Base-by-base conservation (phyloP, 1,140 invertebrate species). In the Papilio polyxenes region DNA sequence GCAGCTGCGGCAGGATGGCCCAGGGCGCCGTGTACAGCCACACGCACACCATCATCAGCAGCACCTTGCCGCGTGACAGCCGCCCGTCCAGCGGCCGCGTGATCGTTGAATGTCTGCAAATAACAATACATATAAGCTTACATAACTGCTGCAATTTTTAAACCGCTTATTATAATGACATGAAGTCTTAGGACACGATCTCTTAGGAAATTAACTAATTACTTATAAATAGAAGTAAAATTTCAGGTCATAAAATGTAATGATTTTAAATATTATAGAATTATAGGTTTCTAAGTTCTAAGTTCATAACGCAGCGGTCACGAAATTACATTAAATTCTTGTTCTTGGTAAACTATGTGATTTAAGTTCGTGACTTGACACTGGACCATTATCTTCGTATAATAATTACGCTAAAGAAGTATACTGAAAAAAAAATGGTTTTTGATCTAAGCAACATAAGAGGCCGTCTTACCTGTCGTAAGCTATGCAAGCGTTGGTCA, bases 1-100 rank as follows among this genome's bases (percentile, higher is more conserved):
- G 96, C 49, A 97, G 95, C 10, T 97, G 87, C 6, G 97, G 98
- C 87, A 98, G 93, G 10, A 98, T 88, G 0, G 96, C 96, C 97
- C 98, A 98, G 0, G 97, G 97, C 13, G 97, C 95, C 1, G 96
- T 96, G 88, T 98, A 98, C 0, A 95, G 87, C 97, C 97, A 98
- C 72, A 98, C 96, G 13, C 96, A 89, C 0, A 96, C 83, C 11
- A 98, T 96, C 91, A 98, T 96, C 1, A 97, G 86, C 10, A 98
- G 88, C 4, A 97, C 97, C 94, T 98, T 93, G 11, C 96, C 96
- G 53, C 95, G 95, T 0, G 97, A 97, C 81, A 98, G 89, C 85
- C 97, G 97, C 10, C 97, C 97, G 89, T 97, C 97, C 74, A 98
- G 95, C 1, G 98, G 98, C 82, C 96, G 96, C 1, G 97, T 97